phyloP scores from a whole-genome alignment of 1,140 invertebrate species.

The Sogatella furcifera region DNA sequence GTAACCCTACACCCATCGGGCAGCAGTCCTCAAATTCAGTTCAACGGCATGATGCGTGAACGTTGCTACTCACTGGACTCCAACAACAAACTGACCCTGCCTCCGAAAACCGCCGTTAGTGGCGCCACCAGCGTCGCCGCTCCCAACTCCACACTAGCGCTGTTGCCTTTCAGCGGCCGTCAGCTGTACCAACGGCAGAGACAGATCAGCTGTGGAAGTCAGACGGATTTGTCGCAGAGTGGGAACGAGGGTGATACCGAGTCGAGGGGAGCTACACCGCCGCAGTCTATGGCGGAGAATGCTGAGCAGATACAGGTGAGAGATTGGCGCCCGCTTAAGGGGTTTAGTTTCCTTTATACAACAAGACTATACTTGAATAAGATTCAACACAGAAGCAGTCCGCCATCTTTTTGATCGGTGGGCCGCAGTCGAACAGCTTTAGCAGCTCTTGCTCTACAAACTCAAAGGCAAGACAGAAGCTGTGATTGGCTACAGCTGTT shows the following conservation, averaged over 20 bases:
- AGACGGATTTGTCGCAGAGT: slow-evolving; percentile 38
- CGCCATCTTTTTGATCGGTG: too few species aligned
- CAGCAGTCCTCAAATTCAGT: slow-evolving; percentile 43
- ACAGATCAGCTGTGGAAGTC: slow-evolving; percentile 59
- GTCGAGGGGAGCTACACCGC: slow-evolving; percentile 6
- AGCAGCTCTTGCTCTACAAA: too few species aligned
- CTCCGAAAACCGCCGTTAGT: too few species aligned
- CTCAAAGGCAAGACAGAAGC: too few species aligned
- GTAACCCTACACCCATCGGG: neutral
- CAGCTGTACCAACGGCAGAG: slow-evolving; percentile 30
- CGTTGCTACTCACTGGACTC: slow-evolving; percentile 46
- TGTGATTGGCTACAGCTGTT: too few species aligned
- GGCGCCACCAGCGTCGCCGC: too few species aligned
- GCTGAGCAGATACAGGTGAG: slow-evolving; percentile 10
- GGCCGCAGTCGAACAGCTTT: too few species aligned
- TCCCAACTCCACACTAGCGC: neutral
- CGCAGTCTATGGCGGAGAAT: slow-evolving; percentile 3
- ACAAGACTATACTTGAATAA: too few species aligned
- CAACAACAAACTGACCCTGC: slow-evolving; percentile 10
- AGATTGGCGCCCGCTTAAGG: too few species aligned
- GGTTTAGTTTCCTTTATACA: too few species aligned
- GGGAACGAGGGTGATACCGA: neutral
- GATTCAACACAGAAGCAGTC: too few species aligned
- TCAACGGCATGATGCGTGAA: slow-evolving; percentile 22
- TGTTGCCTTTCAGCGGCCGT: slow-evolving; percentile 28